These are phyloP conservation scores for Brachionus asplanchnoidis DNA, from an alignment of 1,140 invertebrate species.

Conservation along the genomic window DNA sequence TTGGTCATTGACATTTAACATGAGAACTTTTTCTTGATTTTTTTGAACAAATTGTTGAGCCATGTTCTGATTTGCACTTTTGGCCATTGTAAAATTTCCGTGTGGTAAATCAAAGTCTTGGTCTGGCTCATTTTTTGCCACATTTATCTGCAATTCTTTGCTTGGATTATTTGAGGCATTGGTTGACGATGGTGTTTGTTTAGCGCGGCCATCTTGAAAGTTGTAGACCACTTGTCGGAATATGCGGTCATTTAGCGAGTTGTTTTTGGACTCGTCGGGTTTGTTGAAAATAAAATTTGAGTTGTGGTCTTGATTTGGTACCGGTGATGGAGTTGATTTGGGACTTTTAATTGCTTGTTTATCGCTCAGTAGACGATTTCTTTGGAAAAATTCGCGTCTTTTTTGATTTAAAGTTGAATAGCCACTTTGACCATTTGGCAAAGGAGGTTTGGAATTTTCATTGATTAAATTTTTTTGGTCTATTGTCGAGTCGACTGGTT, in stretches of 20 bases:
- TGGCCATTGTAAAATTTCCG: background rate
- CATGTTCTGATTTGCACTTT: background rate
- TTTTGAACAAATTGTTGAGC: background rate
- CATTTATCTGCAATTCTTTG: background rate
- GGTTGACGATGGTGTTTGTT: background rate
- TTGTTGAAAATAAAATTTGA: background rate
- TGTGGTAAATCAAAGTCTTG: background rate
- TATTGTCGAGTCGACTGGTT: background rate
- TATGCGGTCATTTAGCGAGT: background rate
- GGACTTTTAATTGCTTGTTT: background rate
- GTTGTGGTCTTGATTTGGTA: background rate
- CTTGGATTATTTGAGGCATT: background rate
- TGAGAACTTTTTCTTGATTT: background rate
- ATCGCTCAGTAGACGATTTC: background rate
- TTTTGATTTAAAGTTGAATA: constrained; percentile 20
- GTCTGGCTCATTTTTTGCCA: background rate
- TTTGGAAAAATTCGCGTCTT: background rate
- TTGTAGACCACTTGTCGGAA: background rate
- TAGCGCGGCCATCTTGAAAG: background rate
- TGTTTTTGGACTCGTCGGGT: background rate
- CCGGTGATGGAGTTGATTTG: background rate
- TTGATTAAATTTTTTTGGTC: background rate
- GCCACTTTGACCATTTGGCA: background rate
- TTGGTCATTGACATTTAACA: background rate
- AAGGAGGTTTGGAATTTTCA: constrained; percentile 20